Percentiles rank a stretch among this genome's conserved stretches.
phyloP scores from a whole-genome alignment of 2,888 invertebrate species.

The Stegophylla sp. region DNA sequence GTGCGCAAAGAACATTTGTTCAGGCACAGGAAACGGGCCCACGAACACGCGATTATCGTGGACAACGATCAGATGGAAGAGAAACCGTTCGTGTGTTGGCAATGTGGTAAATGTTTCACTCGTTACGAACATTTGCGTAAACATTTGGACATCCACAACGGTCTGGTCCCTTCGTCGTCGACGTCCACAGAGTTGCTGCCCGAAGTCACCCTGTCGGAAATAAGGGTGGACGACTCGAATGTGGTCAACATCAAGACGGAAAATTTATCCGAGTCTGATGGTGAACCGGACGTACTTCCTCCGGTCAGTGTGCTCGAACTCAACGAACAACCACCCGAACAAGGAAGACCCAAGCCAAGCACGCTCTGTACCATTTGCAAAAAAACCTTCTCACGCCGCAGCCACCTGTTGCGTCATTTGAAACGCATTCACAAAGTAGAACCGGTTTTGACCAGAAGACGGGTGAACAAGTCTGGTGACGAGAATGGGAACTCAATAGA shows the following conservation, averaged over 20 bases:
- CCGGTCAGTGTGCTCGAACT: conserved; percentile 57
- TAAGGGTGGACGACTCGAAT: not conserved
- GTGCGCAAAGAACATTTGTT: conserved; percentile 63
- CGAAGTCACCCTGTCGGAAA: conserved; percentile 60
- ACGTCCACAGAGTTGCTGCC: conserved; percentile 57
- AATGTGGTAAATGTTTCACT: conserved; percentile 62
- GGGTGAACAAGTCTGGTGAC: conserved; percentile 54
- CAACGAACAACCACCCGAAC: conserved; percentile 45
- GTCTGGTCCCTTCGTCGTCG: conserved; percentile 57
- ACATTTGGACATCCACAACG: conserved; percentile 61
- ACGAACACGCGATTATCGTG: conserved; percentile 60
- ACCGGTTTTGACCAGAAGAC: conserved; percentile 46
- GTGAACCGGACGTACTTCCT: conserved; percentile 59
- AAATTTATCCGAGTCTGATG: conserved; percentile 48
- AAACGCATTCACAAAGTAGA: conserved; percentile 62
- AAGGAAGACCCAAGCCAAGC: conserved; percentile 59
- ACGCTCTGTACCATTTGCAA: conserved; percentile 61
- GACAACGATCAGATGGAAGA: conserved; percentile 61
- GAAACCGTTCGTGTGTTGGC: conserved; percentile 62
- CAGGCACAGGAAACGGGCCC: conserved; percentile 62
- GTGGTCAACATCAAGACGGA: conserved; percentile 15
- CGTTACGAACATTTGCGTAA: conserved; percentile 62
- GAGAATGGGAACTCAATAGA: conserved; percentile 60
- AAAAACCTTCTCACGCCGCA: conserved; percentile 62
- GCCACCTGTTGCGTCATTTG: conserved; percentile 62